phyloP scores from a whole-genome alignment of 2,797 vertebrate genomes.

The Hemibagrus guttatus region DNA sequence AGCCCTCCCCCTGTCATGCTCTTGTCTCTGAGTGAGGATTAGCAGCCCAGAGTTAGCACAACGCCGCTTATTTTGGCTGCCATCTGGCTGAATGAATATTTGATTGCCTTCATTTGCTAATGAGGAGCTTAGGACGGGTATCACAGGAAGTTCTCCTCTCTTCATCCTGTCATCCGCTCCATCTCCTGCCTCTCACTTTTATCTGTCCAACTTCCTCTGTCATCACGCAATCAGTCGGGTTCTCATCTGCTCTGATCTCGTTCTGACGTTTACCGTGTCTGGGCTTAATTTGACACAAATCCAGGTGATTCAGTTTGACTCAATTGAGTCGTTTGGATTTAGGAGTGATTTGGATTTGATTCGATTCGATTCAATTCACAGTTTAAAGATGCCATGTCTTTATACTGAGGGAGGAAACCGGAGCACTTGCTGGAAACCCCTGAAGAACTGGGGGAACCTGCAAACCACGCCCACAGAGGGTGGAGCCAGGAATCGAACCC shows the following conservation, averaged over 20 bases:
- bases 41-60: slow-evolving; percentile 34
- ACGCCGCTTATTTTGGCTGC: slow-evolving; percentile 56
- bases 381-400: background rate
- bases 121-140: slow-evolving; percentile 60
- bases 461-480: too few relatives aligned
- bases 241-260: background rate
- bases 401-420: too few relatives aligned
- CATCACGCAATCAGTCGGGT: slow-evolving; percentile 10
- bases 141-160: slow-evolving; percentile 58
- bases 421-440: too few relatives aligned
- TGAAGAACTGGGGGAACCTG: too few relatives aligned
- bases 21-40: slow-evolving; percentile 13
- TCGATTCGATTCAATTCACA: background rate
- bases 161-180: slow-evolving; percentile 44
- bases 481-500: too few relatives aligned
- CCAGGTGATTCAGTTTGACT: background rate
- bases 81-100: slow-evolving; percentile 70
- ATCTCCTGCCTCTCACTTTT: slow-evolving; percentile 29
- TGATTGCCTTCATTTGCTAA: slow-evolving; percentile 71
- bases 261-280: background rate
- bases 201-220: slow-evolving; percentile 23
- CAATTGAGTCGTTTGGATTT: background rate
- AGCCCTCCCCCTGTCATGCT: background rate
- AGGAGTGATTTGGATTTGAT: background rate
- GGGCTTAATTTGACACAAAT: background rate